Conservation (phyloP, 2,797 vertebrate species). For the Xenopus petersii region DNA sequence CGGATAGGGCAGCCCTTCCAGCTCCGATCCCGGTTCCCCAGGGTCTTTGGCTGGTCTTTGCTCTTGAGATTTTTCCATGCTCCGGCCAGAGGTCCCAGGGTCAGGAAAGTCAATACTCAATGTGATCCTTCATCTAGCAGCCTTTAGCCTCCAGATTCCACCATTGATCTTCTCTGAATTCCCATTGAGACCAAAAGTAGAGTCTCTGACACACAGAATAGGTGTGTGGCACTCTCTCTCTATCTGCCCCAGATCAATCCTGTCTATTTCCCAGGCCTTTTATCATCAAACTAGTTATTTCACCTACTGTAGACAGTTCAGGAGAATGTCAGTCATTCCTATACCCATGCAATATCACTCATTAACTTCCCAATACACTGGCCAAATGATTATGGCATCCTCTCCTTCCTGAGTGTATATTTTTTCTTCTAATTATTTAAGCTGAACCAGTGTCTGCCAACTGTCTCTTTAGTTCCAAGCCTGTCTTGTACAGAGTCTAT, state of each 20-base stretch:
- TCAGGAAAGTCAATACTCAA: constrained; percentile 72
- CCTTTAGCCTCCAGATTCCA: constrained; percentile 54
- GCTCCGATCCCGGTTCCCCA: constrained; percentile 73
- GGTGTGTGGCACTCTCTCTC: background rate
- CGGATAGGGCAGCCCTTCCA: constrained; percentile 84
- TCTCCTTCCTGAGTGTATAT: too few species aligned
- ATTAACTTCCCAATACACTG: too few species aligned
- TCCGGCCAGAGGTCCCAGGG: constrained; percentile 59
- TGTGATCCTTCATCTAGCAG: constrained; percentile 85
- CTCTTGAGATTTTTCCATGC: constrained; percentile 67
- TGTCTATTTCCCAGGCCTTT: background rate
- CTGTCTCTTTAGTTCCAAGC: background rate
- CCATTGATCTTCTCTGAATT: constrained; percentile 27
- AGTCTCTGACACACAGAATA: background rate
- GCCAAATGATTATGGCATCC: too few species aligned
- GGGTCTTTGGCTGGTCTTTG: constrained; percentile 59
- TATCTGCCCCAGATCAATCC: background rate
- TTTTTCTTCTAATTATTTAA: too few species aligned
- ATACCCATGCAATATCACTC: background rate
- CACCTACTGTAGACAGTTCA: background rate
- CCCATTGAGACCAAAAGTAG: constrained; percentile 52
- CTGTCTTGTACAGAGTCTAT: too few species aligned
- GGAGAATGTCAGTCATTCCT: background rate
- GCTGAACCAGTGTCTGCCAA: background rate
- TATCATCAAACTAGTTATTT: background rate